Evolutionary conservation across 2,113 vertebrate genomes (phyloP), one percentile per base, ranked within the genome.

Genomic region (Clarias magur): DNA sequence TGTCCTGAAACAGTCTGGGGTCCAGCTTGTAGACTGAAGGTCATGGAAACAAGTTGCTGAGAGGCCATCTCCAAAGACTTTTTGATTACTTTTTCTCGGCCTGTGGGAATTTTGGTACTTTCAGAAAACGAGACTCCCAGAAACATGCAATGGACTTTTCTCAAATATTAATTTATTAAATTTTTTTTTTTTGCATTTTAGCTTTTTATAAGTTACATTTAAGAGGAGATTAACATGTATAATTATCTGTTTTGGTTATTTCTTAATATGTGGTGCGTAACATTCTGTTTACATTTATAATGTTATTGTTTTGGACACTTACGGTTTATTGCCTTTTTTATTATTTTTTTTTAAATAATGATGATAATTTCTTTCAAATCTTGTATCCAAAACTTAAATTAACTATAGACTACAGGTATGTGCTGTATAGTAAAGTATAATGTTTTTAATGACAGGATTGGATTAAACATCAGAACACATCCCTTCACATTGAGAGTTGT

Each of bases 401-500:
- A 80, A n/a, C 27, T 57, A 12, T 7, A 80, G 15, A 63, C 25
- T 53, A 48, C 3, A 13, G 34, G 11, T 60, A 25, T 81, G 5
- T 21, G 15, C 21, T 62, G 27, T 81, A 62, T 25, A 42, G 72
- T 48, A n/a, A 83, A 73, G 53, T 72, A 38, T 76, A 79, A 25
- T 6, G 27, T n/a, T 30, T n/a, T 80, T 90, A 91, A 83, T 59
- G 53, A 65, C 91, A 99, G 98, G 95, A 97, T 70, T 99, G 98
- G 98, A 95, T 98, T 88, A 91, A 95, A 86, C 98, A 99, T 91
- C 97, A 98, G 94, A 97, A 98, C 91, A 95, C 94, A 62, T 92
- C 90, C 17, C 88, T 95, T 38, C 98, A 99, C 90, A 95, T 98
- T 21, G 95, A 96, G 82, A 97, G 91, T 91, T 98, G 97, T 92